Evolutionary conservation across 2,888 invertebrate species (phyloP).

Genomic region (Lycophotia porphyrea): DNA sequence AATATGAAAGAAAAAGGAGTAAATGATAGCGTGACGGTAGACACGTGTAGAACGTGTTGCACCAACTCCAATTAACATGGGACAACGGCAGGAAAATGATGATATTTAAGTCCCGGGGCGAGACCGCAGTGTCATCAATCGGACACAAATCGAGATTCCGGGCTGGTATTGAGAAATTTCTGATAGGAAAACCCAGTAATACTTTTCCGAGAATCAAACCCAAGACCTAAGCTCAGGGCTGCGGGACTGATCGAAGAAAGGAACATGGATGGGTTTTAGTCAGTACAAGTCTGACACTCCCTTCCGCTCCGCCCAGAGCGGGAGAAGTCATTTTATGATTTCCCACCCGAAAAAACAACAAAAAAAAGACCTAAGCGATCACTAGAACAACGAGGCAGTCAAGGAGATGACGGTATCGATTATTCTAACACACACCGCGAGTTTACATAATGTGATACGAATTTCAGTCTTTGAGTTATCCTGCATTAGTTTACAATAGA

Average conservation of each 20-base stretch:
- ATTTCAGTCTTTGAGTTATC: not conserved
- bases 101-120: not conserved
- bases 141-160: not conserved
- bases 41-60: too few species aligned
- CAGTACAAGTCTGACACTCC: too few species aligned
- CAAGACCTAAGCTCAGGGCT: not conserved
- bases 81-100: too few species aligned
- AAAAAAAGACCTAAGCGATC: too few species aligned
- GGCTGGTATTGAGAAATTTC: accelerated
- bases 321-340: too few species aligned
- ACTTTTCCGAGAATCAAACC: not conserved
- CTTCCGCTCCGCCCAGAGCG: too few species aligned
- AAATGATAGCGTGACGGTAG: too few species aligned
- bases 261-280: too few species aligned
- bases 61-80: too few species aligned
- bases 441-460: not conserved
- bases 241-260: too few species aligned
- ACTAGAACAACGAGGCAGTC: not conserved
- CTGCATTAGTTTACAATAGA: not conserved
- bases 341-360: too few species aligned
- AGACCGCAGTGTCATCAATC: not conserved
- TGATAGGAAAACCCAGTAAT: not conserved
- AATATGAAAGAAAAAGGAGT: too few species aligned
- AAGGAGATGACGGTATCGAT: not conserved
- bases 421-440: not conserved